These are phyloP conservation scores for Myotis yumanensis DNA, from an alignment of 2,113 vertebrate species.

Conservation along the genomic window DNA sequence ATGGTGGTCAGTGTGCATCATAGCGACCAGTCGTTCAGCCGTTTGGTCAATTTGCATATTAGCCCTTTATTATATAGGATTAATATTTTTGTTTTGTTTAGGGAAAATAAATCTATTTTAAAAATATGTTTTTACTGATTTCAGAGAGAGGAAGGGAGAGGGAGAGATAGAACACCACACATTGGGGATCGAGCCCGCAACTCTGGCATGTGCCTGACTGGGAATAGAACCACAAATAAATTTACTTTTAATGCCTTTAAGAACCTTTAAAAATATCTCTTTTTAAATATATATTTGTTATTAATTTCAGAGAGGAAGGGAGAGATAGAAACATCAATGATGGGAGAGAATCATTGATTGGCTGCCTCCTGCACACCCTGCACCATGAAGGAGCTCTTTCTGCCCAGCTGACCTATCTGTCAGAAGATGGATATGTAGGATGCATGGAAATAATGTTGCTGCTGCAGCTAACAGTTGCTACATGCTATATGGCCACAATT, in stretches of 20 bases:
- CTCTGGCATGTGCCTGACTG: too few relatives aligned
- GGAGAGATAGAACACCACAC: too few relatives aligned
- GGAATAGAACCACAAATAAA: not conserved
- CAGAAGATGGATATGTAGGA: not conserved
- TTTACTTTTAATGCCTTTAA: conserved; percentile 18
- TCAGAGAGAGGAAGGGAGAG: too few relatives aligned
- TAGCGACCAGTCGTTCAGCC: too few relatives aligned
- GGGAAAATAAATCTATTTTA: conserved; percentile 28
- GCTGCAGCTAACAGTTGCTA: not conserved
- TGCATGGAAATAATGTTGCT: not conserved
- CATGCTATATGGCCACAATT: not conserved
- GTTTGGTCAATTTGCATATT: too few relatives aligned
- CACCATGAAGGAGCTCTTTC: not conserved
- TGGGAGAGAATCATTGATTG: too few relatives aligned
- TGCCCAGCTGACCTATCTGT: not conserved
- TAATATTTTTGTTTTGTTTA: not conserved
- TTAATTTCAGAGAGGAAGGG: too few relatives aligned
- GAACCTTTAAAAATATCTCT: not conserved
- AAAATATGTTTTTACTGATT: not conserved
- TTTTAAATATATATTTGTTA: too few relatives aligned
- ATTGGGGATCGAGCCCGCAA: too few relatives aligned
- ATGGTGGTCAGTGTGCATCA: too few relatives aligned
- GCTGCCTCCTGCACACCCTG: too few relatives aligned
- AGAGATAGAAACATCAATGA: too few relatives aligned
- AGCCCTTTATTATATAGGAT: not conserved